Evolutionary conservation across 2,113 vertebrate species (phyloP).

Genomic region (Ptyas mucosa): DNA sequence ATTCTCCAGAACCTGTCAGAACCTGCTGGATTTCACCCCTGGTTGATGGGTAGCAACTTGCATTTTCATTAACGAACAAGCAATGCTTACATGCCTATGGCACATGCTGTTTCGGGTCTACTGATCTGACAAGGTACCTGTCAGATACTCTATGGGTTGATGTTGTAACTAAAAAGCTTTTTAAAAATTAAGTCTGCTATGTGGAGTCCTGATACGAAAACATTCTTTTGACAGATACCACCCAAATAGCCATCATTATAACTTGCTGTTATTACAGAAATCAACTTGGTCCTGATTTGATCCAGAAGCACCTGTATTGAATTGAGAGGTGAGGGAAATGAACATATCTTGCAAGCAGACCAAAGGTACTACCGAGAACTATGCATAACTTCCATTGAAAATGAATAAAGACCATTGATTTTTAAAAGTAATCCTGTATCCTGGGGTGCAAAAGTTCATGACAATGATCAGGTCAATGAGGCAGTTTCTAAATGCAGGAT

Average conservation of each 20-base stretch:
- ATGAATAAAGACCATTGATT: neutral
- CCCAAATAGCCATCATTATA: neutral
- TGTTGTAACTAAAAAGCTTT: neutral
- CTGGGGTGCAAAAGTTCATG: neutral
- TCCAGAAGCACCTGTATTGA: neutral
- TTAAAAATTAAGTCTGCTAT: neutral
- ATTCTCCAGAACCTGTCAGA: no score
- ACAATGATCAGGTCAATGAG: neutral
- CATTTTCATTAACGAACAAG: neutral
- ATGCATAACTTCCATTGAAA: neutral
- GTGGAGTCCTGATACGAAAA: neutral
- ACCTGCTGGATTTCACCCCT: no score
- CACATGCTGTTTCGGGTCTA: neutral
- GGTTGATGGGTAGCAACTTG: neutral
- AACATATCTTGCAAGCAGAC: neutral
- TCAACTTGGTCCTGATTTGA: neutral
- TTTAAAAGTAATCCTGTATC: neutral
- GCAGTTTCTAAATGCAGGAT: neutral
- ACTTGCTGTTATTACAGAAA: neutral
- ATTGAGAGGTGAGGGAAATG: neutral
- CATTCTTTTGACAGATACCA: neutral
- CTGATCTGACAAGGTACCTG: neutral
- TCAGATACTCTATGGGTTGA: neutral
- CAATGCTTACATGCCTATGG: neutral
- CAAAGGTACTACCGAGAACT: slow-evolving; percentile 19